phyloP scores from a whole-genome alignment of 2,113 vertebrate species.

The Caranx ignobilis region DNA sequence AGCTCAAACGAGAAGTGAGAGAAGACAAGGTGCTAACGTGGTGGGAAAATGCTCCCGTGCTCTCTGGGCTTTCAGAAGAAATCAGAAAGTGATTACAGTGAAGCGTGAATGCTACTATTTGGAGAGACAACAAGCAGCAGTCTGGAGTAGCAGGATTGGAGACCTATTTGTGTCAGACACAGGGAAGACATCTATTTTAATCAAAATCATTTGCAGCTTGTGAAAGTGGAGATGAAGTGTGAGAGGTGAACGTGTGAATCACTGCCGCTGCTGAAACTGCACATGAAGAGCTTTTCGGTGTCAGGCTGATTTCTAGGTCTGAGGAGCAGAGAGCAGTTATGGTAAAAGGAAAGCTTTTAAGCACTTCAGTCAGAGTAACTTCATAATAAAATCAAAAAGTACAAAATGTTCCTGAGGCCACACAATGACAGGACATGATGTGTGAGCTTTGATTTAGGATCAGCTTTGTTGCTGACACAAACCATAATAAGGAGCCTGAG shows the following conservation, averaged over 20 bases:
- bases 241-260: background rate
- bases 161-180: background rate
- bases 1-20: background rate
- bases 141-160: background rate
- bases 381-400: background rate
- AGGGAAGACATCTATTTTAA: background rate
- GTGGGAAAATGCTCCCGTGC: background rate
- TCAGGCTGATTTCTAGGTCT: background rate
- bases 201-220: background rate
- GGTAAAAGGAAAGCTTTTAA: background rate
- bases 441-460: background rate
- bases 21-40: background rate
- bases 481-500: too few species aligned
- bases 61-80: background rate
- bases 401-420: background rate
- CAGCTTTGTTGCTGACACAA: too few species aligned
- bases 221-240: background rate
- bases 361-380: background rate
- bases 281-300: background rate
- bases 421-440: background rate
- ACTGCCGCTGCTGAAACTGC: background rate
- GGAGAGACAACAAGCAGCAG: background rate
- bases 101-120: background rate
- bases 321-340: background rate
- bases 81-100: background rate